Conservation (phyloP, 2,888 invertebrate species). For the Caenorhabditis sp. region DNA sequence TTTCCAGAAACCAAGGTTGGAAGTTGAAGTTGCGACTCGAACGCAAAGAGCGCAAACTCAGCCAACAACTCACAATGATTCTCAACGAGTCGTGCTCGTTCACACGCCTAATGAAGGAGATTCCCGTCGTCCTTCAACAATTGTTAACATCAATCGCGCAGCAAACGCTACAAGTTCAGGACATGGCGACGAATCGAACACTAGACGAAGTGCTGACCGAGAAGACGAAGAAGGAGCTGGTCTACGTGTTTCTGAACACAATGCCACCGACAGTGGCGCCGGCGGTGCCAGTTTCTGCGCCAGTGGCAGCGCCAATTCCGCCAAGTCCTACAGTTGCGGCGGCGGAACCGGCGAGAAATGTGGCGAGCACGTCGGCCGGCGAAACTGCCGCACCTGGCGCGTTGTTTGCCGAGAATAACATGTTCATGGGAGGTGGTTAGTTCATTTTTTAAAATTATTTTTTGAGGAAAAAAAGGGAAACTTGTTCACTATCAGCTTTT, state of each 20-base stretch:
- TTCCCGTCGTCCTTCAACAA: slow-evolving; percentile 23
- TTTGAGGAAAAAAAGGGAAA: too few relatives aligned
- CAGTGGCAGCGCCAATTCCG: too few relatives aligned
- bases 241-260: not conserved
- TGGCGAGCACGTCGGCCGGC: not conserved
- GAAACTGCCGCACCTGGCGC: not conserved
- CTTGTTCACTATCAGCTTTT: too few relatives aligned
- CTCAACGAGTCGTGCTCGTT: slow-evolving; percentile 19
- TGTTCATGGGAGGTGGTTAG: not conserved
- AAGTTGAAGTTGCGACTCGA: slow-evolving; percentile 11
- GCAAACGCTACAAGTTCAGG: slow-evolving; percentile 18
- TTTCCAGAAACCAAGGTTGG: slow-evolving; percentile 3
- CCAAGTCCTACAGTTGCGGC: not conserved
- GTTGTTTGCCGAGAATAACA: not conserved
- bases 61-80: slow-evolving; percentile 19
- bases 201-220: slow-evolving; percentile 29
- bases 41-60: slow-evolving; percentile 13
- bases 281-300: too few relatives aligned
- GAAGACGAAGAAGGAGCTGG: not conserved
- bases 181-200: slow-evolving; percentile 8
- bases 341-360: not conserved
- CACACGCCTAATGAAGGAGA: slow-evolving; percentile 14
- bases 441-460: too few relatives aligned
- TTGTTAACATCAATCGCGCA: slow-evolving; percentile 22
- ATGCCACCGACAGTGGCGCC: not conserved